Conservation (phyloP, 2,797 vertebrate species). For the Heteromormyrus szaboi region DNA sequence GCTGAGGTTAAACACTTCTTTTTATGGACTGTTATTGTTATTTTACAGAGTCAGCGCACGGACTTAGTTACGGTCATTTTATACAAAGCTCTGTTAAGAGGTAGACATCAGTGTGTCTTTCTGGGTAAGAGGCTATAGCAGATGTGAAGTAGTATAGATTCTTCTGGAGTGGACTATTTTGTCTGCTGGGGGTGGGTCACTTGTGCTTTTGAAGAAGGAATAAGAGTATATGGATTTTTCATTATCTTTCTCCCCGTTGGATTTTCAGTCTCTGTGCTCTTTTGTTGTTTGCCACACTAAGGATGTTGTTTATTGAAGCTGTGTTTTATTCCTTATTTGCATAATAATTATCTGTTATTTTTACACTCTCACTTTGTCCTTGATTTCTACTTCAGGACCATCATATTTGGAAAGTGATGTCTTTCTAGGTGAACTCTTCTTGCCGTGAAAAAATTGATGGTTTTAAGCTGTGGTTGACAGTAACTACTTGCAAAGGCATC, state of each 20-base stretch:
- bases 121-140: not conserved
- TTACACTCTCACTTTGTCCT: not conserved
- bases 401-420: not conserved
- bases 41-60: not conserved
- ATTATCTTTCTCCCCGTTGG: not conserved
- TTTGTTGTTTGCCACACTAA: not conserved
- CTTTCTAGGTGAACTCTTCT: not conserved
- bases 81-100: not conserved
- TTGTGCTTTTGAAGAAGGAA: not conserved
- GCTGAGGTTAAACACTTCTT: not conserved
- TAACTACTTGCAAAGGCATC: not conserved
- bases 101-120: not conserved
- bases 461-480: not conserved
- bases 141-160: not conserved
- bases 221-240: not conserved
- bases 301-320: not conserved
- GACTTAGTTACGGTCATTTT: not conserved
- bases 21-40: not conserved
- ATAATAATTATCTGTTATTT: constrained; percentile 1
- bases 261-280: not conserved
- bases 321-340: not conserved
- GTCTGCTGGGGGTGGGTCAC: not conserved
- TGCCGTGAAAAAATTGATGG: not conserved
- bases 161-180: not conserved
- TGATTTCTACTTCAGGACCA: not conserved